phyloP scores from a whole-genome alignment of 2,113 vertebrate species.

The Conger conger region DNA sequence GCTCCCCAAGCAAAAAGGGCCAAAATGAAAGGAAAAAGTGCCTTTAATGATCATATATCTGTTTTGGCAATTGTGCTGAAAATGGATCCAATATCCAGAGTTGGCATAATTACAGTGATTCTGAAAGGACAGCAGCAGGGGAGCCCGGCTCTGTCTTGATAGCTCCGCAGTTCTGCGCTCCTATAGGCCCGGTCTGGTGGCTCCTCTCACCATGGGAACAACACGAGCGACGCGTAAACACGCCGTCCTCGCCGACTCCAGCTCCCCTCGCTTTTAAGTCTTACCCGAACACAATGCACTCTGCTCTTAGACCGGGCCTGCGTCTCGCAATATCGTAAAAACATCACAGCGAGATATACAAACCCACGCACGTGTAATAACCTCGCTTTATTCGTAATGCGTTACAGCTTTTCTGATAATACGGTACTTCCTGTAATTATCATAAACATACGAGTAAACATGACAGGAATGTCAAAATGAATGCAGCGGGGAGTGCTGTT shows the following conservation, averaged over 20 bases:
- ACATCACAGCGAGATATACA: neutral
- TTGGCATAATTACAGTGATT: conserved; percentile 53
- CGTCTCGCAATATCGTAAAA: neutral
- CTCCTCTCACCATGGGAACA: conserved; percentile 8
- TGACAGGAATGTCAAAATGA: neutral
- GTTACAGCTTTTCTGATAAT: neutral
- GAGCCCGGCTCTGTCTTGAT: conserved; percentile 8
- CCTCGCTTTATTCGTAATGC: neutral
- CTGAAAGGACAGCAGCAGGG: conserved; percentile 50
- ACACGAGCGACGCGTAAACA: neutral
- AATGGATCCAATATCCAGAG: conserved; percentile 56
- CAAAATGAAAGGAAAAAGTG: conserved; percentile 44
- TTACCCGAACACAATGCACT: neutral
- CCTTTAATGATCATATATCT: conserved; percentile 58
- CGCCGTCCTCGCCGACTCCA: neutral
- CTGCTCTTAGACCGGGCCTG: neutral
- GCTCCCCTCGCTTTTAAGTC: neutral
- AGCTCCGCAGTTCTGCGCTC: neutral
- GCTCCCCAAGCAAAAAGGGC: conserved; percentile 29
- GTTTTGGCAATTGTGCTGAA: conserved; percentile 49
- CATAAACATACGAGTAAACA: neutral
- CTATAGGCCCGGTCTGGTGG: neutral
- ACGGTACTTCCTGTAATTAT: neutral
- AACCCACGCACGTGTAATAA: neutral
- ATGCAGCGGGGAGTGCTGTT: neutral